phyloP scores from a whole-genome alignment of 2,113 vertebrate species.

The Lasiurus borealis region DNA sequence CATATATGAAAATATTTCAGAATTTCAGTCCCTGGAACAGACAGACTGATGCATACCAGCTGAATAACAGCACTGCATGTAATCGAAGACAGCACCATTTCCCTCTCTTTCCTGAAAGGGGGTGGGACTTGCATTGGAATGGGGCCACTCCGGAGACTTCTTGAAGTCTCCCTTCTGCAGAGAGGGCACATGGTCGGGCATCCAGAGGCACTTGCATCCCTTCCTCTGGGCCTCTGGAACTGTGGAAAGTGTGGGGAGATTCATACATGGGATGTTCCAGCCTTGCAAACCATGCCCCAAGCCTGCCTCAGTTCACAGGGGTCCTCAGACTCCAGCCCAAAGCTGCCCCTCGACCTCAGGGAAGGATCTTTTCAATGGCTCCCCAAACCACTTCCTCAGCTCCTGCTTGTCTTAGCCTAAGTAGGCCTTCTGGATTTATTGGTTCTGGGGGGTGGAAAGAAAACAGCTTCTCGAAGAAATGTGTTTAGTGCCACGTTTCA shows the following conservation, averaged over 20 bases:
- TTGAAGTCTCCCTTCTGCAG: not conserved
- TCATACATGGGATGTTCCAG: not conserved
- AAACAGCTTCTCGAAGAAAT: slow-evolving; percentile 71
- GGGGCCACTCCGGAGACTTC: not conserved
- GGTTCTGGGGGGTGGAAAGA: slow-evolving; percentile 65
- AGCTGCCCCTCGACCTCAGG: not conserved
- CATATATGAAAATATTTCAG: no score
- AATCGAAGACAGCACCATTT: not conserved
- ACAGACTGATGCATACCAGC: fast-evolving
- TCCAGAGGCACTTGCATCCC: not conserved
- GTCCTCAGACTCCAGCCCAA: not conserved
- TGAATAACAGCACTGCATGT: no score
- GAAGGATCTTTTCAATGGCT: not conserved
- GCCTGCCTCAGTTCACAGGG: no score
- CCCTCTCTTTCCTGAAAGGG: not conserved
- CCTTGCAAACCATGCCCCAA: not conserved
- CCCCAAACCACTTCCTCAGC: slow-evolving; percentile 73
- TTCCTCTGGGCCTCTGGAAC: not conserved
- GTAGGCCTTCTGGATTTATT: slow-evolving; percentile 78
- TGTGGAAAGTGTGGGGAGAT: not conserved
- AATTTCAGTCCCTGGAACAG: not conserved
- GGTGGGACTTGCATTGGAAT: not conserved
- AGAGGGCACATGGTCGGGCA: not conserved
- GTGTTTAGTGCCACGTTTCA: slow-evolving; percentile 75
- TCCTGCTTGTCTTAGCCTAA: slow-evolving; percentile 68